phyloP scores from a whole-genome alignment of 2,888 invertebrate genomes.

The Caenorhabditis parvicauda region DNA sequence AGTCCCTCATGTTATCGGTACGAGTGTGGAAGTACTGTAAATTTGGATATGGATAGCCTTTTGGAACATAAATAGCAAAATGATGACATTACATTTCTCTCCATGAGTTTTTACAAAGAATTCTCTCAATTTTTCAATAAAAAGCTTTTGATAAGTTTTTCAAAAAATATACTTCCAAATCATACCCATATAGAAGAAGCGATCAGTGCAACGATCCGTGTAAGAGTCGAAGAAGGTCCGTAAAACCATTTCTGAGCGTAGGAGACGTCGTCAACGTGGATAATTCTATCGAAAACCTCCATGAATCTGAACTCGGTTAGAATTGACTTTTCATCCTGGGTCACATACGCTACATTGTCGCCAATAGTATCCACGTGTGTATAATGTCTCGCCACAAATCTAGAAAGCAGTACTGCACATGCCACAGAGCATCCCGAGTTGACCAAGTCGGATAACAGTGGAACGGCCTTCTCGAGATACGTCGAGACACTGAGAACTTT shows the following conservation, averaged over 20 bases:
- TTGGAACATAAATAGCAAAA: too few species aligned
- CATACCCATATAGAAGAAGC: conserved; percentile 46
- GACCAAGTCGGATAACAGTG: conserved; percentile 29
- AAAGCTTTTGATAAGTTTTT: too few species aligned
- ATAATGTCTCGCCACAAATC: conserved; percentile 29
- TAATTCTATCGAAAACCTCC: conserved; percentile 45
- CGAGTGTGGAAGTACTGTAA: conserved; percentile 22
- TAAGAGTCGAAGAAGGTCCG: conserved; percentile 51
- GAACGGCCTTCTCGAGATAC: conserved; percentile 30
- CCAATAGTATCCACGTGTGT: conserved; percentile 16
- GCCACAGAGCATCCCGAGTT: conserved; percentile 39
- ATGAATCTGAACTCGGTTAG: conserved; percentile 41
- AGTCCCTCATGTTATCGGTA: conserved; percentile 19
- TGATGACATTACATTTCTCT: too few species aligned
- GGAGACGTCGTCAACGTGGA: conserved; percentile 53
- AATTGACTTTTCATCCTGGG: neutral
- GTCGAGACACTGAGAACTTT: conserved; percentile 11
- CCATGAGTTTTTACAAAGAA: too few species aligned
- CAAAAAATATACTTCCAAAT: too few species aligned
- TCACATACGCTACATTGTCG: conserved; percentile 24
- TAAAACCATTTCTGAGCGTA: conserved; percentile 54
- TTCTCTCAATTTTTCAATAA: too few species aligned
- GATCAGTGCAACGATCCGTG: conserved; percentile 50
- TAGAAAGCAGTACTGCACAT: conserved; percentile 24
- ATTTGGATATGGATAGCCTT: too few species aligned